phyloP scores from a whole-genome alignment of 2,888 invertebrate genomes.

The Andricus curvator region DNA sequence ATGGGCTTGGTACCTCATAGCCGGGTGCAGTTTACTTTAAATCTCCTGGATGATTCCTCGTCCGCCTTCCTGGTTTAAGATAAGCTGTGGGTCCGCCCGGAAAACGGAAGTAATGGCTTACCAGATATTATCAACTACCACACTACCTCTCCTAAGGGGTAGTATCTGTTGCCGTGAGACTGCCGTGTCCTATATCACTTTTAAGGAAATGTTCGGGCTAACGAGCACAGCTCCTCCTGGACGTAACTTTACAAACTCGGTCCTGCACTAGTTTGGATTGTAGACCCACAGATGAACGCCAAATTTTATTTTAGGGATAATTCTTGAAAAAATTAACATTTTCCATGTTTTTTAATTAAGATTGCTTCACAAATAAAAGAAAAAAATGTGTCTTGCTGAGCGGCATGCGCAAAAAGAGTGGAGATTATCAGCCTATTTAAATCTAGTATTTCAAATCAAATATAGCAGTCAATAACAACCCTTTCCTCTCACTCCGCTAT shows the following conservation, averaged over 20 bases:
- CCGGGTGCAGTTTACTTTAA: constrained; percentile 67
- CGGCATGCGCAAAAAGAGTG: too few relatives aligned
- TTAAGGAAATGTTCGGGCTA: constrained; percentile 54
- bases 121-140: constrained; percentile 73
- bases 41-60: constrained; percentile 68
- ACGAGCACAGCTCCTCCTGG: constrained; percentile 6
- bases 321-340: too few relatives aligned
- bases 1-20: constrained; percentile 33
- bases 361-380: too few relatives aligned
- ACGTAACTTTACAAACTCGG: neutral
- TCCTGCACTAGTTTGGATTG: neutral
- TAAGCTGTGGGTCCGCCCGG: constrained; percentile 69
- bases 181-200: constrained; percentile 63
- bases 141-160: neutral
- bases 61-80: constrained; percentile 66
- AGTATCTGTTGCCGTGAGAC: constrained; percentile 52
- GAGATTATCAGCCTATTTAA: too few relatives aligned
- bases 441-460: too few relatives aligned
- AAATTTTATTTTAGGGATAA: too few relatives aligned
- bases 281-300: too few relatives aligned
- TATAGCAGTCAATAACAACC: too few relatives aligned
- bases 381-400: too few relatives aligned
- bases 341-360: too few relatives aligned
- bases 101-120: constrained; percentile 75
- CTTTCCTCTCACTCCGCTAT: too few relatives aligned